Evolutionary conservation across 2,113 vertebrate genomes (phyloP), one percentile per base, ranked within the genome.

Genomic region (Pterocles gutturalis): DNA sequence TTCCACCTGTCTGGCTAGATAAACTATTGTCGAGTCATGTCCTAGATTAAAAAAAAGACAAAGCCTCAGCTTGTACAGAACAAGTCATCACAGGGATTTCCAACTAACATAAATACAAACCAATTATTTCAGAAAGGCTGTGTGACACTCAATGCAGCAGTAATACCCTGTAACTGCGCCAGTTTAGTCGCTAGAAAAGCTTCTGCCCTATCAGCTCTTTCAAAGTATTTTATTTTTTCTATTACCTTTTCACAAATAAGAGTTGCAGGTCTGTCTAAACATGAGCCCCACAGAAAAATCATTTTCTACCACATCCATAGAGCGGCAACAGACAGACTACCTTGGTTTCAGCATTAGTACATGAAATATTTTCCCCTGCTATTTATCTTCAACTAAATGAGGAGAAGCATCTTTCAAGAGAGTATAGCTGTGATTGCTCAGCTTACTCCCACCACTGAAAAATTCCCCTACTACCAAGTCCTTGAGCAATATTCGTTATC

Each of bases 401-500:
- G 24, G 43, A 77, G 69, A 89, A 93, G n/a, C 48, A 87, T 91
- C 90, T 92, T 91, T 79, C 48, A 64, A 62, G 43, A 41, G 5
- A 87, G 19, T 55, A 31, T 22, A 67, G 77, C 80, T 89, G 61
- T 75, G 81, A 97, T 17, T 89, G 91, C 87, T 93, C 61, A 82
- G 61, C 77, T 92, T 61, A 87, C 81, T 89, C 90, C 95, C 53
- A 90, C 72, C 62, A 64, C 79, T 83, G 85, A 93, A 83, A 90
- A 60, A 60, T 20, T 58, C 65, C 64, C 65, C 91, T 84, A 20
- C 90, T 79, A 87, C 29, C 45, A 84, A 79, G 41, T 84, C 83
- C 89, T 90, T 72, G n/a, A 84, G 86, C 51, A 95, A 91, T 87
- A 93, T 84, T 93, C 36, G 11, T 76, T 93, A 94, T 55, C 69